Evolutionary conservation across 2,888 invertebrate genomes (phyloP), one percentile per base, ranked within the genome.

Genomic region (Hybos culiciformis): DNA sequence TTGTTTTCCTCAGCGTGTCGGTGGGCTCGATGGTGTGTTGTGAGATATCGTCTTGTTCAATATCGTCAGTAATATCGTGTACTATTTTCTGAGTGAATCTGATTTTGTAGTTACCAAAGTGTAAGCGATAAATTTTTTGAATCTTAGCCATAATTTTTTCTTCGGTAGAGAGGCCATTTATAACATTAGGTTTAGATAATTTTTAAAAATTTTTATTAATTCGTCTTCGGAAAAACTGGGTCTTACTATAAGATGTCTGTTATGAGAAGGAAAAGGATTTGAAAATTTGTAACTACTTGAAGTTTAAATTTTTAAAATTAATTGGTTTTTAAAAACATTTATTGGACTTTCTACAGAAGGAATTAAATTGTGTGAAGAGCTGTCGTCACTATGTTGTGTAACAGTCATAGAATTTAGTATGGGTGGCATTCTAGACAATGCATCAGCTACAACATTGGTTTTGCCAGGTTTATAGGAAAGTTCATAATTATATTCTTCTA

Each of bases 401-500:
- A 37, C 12, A 3, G 48, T 41, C 26, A 43, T 21, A 21, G 45
- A 34, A 39, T 43, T 45, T 15, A 46, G 39, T 40, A 34, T 20
- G 7, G 33, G 4, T 17, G 36, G 37, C 9, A 39, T 34, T 23
- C 43, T 21, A 8, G 45, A 45, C 21, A 47, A 26, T 4, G 41
- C 37, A 40, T 47, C 45, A 11, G 47, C 45, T 26, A 47, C 45
- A 8, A 45, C 37, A 15, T 47, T 45, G 3, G 26, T 17, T 15
- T 21, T 43, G 5, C 43, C 43, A 8, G 41, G 45, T 15, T 41
- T 45, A n/a, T 45, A 45, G 2, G 14, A n/a, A n/a, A 39, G 5
- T 18, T 44, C 37, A 15, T 48, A 41, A 24, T 46, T 36, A 12
- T 41, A 46, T 23, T 48, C 44, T 20, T 45, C 45, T 26, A 46